Base-by-base conservation (phyloP, 2,113 vertebrate species). In the Jaculus jaculus region DNA sequence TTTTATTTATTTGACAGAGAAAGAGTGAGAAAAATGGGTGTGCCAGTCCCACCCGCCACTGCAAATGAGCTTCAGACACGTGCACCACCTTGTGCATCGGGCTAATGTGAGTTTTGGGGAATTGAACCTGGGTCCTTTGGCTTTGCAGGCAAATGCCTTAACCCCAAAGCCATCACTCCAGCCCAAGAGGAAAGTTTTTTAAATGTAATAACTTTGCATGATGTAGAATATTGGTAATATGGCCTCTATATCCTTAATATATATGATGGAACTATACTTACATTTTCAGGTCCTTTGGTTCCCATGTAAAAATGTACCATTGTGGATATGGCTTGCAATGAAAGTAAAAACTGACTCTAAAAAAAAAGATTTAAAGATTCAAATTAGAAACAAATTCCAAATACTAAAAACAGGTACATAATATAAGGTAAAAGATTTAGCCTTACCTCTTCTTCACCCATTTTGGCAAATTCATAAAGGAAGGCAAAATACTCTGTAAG, bases 221-320 rank as follows among this genome's bases (percentile, higher is more conserved):
- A 74, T 61, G 6, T 8, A 84, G 79, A 94, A 20, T 54, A 87
- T 1, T 83, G 47, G 80, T 71, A 68, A 82, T 1, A 92, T 28
- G 18, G 26, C 3, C 37, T 87, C 30, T 74, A 72, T 68, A 66
- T 90, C 4, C 65, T 68, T 69, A 26, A 73, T 5, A 2, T 47
- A 5, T 51, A 13, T 61, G 71, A 42, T 21, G 30, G 51, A 5
- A 89, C 0, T 66, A 0, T 85, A 98, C 99, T 99, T 96, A 99
- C 99, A 61, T 99, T 99, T 97, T 99, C 99, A 47, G 99, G 99
- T 34, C 99, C 99, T 98, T 99, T 99, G 87, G 99, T 99, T 97
- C 99, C 99, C 99, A 99, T 99, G 98, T 99, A 99, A 98, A 99
- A 99, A 97, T 99, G 99, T 63, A 99, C 99, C 99, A 99, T 99